Conservation (phyloP, 2,113 vertebrate genomes). For the Montifringilla adamsi region DNA sequence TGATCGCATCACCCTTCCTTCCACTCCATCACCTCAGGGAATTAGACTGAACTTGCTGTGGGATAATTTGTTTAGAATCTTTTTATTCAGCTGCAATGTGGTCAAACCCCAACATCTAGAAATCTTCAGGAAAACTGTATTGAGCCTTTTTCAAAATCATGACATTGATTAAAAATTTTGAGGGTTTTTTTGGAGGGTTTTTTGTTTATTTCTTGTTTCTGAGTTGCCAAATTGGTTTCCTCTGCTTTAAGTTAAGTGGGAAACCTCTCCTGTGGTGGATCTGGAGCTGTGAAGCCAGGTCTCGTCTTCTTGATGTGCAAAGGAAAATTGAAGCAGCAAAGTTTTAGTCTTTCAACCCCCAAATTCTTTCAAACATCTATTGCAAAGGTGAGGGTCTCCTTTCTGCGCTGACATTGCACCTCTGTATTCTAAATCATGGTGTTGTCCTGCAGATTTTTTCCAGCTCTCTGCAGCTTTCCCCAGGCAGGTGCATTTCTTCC, state of each 20-base stretch:
- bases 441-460: not conserved
- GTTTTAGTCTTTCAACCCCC: not conserved
- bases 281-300: not conserved
- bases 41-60: not conserved
- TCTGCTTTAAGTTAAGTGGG: not conserved
- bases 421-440: accelerated
- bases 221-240: not conserved
- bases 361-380: accelerated
- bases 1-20: not conserved
- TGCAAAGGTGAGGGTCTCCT: not conserved
- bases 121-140: not conserved
- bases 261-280: not conserved
- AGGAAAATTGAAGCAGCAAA: not conserved
- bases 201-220: not conserved
- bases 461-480: not conserved
- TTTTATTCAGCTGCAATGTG: not conserved
- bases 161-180: not conserved
- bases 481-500: accelerated
- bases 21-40: no score
- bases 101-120: not conserved
- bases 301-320: not conserved
- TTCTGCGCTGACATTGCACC: not conserved
- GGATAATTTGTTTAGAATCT: not conserved
- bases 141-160: not conserved
- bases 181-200: accelerated